Evolutionary conservation across 2,888 invertebrate genomes (phyloP), one percentile per base, ranked within the genome.

Genomic region (Atherix ibis): DNA sequence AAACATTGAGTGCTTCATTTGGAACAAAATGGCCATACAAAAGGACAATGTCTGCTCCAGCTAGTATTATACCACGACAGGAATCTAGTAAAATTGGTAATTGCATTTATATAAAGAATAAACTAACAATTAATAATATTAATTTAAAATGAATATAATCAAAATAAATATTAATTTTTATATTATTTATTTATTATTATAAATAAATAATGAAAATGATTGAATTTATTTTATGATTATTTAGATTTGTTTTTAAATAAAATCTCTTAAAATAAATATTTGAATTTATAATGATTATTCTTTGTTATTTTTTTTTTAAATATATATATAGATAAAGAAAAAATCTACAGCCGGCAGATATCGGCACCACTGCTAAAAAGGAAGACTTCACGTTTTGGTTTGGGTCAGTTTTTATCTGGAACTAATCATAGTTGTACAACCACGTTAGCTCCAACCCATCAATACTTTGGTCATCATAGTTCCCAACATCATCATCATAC

Each of bases 21-120:
- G 87, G 84, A 35, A 78, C 81, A 30, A 94, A 92, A 65, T 89
- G 89, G 78, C 91, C 92, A 1, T 94, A 92, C 63, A 88, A 92
- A 60, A 65, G 92, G 40, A 89, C 91, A 31, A 84, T 89, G 70
- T 91, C 91, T 5, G 91, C 91, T 10, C 92, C 92, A 8, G 83
- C 85, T 29, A 78, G 81, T 33, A 78, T 84, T 64, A 70, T 79
- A 35, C 75, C 79, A 2, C 69, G 76, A 32, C 75, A 76, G 50
- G 81, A 82, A 50, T 69, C 72, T 10, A 79, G n/a, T n/a, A n/a
- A 79, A 58, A 71, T 71, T 58, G 70, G 72, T 71, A 52, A 48
- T 46, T 32, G 14, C 5, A 31, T n/a, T 37, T n/a, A n/a, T n/a
- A n/a, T n/a, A n/a, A n/a, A n/a, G n/a, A n/a, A n/a, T n/a, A n/a